These are phyloP conservation scores for Chelmon rostratus DNA, from an alignment of 2,797 vertebrate genomes.

Conservation along the genomic window DNA sequence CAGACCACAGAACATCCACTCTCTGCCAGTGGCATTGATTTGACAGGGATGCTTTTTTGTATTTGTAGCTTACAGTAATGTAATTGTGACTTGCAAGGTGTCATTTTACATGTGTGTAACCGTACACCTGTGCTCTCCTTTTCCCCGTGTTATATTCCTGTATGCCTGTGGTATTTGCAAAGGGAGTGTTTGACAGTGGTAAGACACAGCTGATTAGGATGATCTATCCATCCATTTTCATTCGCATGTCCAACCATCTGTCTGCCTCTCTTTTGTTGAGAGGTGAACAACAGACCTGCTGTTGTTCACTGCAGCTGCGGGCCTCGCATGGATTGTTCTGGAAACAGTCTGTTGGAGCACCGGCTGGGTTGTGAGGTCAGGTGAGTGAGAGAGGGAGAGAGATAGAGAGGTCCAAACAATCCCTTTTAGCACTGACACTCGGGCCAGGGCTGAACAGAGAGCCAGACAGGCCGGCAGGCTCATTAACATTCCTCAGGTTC, in stretches of 20 bases:
- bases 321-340: conserved; percentile 79
- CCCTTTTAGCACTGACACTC: conserved; percentile 53
- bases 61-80: conserved; percentile 24
- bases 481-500: conserved; percentile 81
- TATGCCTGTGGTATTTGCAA: conserved; percentile 28
- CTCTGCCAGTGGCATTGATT: conserved; percentile 47
- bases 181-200: conserved; percentile 22
- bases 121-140: background rate
- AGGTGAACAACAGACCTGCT: conserved; percentile 72
- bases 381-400: conserved; percentile 53
- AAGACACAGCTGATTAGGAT: conserved; percentile 47
- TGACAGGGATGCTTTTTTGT: conserved; percentile 32
- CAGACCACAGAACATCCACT: conserved; percentile 31
- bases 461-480: conserved; percentile 53
- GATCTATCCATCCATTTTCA: conserved; percentile 42
- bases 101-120: conserved; percentile 25
- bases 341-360: conserved; percentile 71
- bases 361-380: conserved; percentile 71
- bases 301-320: conserved; percentile 71
- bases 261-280: conserved; percentile 71
- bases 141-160: background rate
- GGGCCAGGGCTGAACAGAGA: conserved; percentile 38
- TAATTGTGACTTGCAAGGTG: conserved; percentile 20
- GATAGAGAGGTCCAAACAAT: conserved; percentile 52
- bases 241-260: conserved; percentile 43